Evolutionary conservation across 2,888 invertebrate genomes (phyloP).

Genomic region (Graphium colonna): DNA sequence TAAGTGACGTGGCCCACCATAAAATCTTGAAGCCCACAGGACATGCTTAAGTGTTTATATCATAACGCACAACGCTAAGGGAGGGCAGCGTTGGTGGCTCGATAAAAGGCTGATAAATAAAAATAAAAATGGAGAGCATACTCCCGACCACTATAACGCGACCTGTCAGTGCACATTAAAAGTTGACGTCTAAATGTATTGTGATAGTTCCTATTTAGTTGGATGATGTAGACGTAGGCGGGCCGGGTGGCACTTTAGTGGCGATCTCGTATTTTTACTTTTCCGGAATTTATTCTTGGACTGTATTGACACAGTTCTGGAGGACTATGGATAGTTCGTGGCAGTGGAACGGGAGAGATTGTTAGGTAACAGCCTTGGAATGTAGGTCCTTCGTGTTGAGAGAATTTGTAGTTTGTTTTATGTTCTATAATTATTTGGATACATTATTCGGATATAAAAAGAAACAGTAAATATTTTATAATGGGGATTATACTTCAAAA

Average conservation of each 20-base stretch:
- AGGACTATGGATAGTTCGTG: slow-evolving; percentile 22
- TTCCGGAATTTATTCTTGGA: slow-evolving; percentile 39
- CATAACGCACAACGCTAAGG: slow-evolving; percentile 40
- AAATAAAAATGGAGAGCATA: slow-evolving; percentile 40
- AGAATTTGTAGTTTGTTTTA: too few relatives aligned
- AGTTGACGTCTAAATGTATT: slow-evolving; percentile 5
- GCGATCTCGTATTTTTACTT: slow-evolving; percentile 40
- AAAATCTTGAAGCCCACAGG: slow-evolving; percentile 51
- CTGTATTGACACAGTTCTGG: slow-evolving; percentile 41
- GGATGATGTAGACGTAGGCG: slow-evolving; percentile 32
- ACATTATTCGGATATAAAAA: too few relatives aligned
- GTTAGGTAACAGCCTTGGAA: background rate
- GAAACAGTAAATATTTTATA: too few relatives aligned
- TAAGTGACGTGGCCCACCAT: slow-evolving; percentile 53
- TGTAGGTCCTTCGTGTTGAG: too few relatives aligned
- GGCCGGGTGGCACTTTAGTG: slow-evolving; percentile 33
- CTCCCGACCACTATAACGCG: slow-evolving; percentile 28
- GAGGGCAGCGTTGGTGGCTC: slow-evolving; percentile 49
- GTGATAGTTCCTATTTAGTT: slow-evolving; percentile 33
- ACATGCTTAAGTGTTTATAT: slow-evolving; percentile 49
- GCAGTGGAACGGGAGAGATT: slow-evolving; percentile 26
- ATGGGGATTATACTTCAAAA: too few relatives aligned
- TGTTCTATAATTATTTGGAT: too few relatives aligned
- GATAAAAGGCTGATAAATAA: slow-evolving; percentile 46
- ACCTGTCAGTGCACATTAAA: slow-evolving; percentile 15